These are phyloP conservation scores for Leptodactylus fuscus DNA, from an alignment of 2,113 vertebrate species.

Conservation along the genomic window DNA sequence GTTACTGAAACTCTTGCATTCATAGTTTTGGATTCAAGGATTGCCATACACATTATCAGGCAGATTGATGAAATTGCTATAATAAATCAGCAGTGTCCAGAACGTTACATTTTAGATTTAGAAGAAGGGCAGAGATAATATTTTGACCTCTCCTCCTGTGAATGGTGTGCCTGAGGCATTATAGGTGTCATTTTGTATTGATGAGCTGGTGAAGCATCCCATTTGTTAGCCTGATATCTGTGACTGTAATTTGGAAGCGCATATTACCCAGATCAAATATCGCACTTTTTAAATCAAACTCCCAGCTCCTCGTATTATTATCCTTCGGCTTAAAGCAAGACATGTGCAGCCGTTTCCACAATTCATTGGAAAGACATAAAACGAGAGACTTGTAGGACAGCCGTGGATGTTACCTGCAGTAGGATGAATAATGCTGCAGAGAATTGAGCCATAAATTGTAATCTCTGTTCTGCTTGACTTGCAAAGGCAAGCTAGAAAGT, in stretches of 20 bases:
- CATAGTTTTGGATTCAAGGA: background rate
- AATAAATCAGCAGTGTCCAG: conserved; percentile 33
- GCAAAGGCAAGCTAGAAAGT: background rate
- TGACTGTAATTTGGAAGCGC: conserved; percentile 49
- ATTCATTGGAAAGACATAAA: conserved; percentile 38
- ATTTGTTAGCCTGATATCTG: conserved; percentile 52
- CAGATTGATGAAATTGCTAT: conserved; percentile 42
- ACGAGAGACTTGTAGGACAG: conserved; percentile 14
- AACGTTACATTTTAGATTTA: conserved; percentile 47
- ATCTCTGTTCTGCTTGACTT: conserved; percentile 12
- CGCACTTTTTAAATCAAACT: conserved; percentile 53
- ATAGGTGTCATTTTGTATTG: conserved; percentile 54
- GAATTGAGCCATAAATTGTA: conserved; percentile 37
- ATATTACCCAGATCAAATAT: conserved; percentile 42
- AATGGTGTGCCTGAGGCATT: conserved; percentile 38
- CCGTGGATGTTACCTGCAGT: conserved; percentile 17
- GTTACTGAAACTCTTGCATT: background rate
- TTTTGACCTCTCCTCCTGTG: conserved; percentile 47
- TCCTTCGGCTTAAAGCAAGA: conserved; percentile 22
- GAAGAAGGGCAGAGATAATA: conserved; percentile 42
- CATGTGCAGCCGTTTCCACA: conserved; percentile 8
- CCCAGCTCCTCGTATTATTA: conserved; percentile 40
- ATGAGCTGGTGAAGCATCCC: conserved; percentile 30
- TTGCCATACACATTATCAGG: conserved; percentile 16
- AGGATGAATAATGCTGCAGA: conserved; percentile 22